These are phyloP conservation scores for Cepphus grylle DNA, from an alignment of 2,113 vertebrate genomes.

Conservation along the genomic window DNA sequence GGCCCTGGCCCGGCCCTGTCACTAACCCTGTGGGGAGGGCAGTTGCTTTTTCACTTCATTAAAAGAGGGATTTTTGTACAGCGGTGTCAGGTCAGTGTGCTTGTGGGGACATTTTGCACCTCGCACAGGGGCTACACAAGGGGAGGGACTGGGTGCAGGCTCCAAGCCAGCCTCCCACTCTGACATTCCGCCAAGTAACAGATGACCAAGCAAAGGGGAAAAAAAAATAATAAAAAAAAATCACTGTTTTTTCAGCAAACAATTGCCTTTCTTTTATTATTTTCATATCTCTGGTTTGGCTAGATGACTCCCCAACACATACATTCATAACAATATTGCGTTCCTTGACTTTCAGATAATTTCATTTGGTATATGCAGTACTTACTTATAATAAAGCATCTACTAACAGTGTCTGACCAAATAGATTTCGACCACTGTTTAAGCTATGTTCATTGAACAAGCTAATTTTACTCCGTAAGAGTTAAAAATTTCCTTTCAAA, in stretches of 20 bases:
- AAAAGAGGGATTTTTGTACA: background rate
- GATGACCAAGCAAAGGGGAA: background rate
- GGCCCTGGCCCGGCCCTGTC: background rate
- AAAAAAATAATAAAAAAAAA: background rate
- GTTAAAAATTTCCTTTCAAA: background rate
- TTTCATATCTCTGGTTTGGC: background rate
- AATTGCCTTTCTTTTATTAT: background rate
- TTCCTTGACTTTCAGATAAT: background rate
- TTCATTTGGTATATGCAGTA: background rate
- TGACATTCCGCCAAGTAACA: rapidly evolving
- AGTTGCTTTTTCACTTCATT: background rate
- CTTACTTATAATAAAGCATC: background rate
- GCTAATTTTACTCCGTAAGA: background rate
- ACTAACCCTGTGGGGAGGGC: rapidly evolving
- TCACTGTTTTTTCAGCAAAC: background rate
- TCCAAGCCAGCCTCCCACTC: background rate
- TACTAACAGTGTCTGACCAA: background rate
- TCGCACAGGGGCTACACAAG: rapidly evolving
- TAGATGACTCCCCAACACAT: background rate
- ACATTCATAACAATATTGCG: background rate
- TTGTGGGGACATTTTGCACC: background rate
- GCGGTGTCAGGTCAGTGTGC: rapidly evolving
- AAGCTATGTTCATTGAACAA: conserved; percentile 7
- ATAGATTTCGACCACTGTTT: background rate
- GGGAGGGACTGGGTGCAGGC: background rate